Evolutionary conservation across 1,140 invertebrate genomes (phyloP), one percentile per base, ranked within the genome.

Genomic region (Drosophila suzukii): DNA sequence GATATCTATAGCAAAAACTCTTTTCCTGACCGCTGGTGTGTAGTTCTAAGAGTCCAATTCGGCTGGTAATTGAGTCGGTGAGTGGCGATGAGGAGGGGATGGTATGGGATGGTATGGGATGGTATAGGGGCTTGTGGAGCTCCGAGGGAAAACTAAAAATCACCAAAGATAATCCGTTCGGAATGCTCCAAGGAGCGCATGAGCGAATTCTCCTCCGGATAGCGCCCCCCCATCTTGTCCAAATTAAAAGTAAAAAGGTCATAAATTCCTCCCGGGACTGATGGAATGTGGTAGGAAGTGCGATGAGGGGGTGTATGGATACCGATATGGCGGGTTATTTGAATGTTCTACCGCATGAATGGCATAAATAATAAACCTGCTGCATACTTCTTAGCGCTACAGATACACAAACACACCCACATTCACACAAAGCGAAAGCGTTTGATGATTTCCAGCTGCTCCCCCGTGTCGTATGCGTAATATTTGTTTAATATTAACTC

Each of bases 231-330:
- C 32, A n/a, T 24, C 50, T 32, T 50, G 60, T 36, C 63, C 66
- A 67, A 81, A 81, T 81, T 81, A 81, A 81, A 81, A 81, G 60
- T 71, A 54, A 66, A 78, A 81, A 81, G 78, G 78, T 81, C 78
- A 81, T 71, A 67, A 79, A 76, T 81, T 76, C 78, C 72, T 47
- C 46, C 15, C 24, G 51, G 73, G 60, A 53, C 54, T 56, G 30
- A 32, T 20, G 44, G 27, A 66, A 56, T 49, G 47, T 54, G 17
- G 51, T 27, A 5, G 27, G 27, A 3, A 2, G n/a, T 13, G 27
- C 15, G 13, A 50, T 17, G 47, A 24, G 17, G 1, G 1, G 1
- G 11, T 4, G 27, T 2, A 6, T 13, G 13, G 13, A 13, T 27
- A 3, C 3, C 24, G 38, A 32, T 43, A 32, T 17, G 59, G 61